Conservation (phyloP, 2,888 invertebrate species). For the Leptopilina syphax region DNA sequence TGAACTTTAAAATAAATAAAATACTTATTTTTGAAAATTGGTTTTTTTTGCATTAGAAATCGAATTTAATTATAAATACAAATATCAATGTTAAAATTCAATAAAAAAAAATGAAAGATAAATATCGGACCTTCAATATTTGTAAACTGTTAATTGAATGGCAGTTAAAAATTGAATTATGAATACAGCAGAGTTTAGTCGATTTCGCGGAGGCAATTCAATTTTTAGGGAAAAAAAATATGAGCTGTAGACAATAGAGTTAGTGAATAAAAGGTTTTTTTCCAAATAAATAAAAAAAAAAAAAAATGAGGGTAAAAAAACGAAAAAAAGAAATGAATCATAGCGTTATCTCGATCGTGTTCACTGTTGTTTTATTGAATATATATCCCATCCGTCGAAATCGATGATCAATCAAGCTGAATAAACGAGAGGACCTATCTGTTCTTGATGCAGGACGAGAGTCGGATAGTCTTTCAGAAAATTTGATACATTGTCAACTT, state of each 20-base stretch:
- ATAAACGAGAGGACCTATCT: slow-evolving; percentile 29
- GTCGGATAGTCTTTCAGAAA: slow-evolving; percentile 7
- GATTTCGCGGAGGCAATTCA: background rate
- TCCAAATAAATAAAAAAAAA: slow-evolving; percentile 14
- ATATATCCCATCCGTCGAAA: slow-evolving; percentile 3
- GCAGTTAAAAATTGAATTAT: background rate
- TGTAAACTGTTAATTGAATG: background rate
- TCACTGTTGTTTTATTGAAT: slow-evolving; percentile 24
- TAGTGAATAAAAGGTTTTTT: background rate
- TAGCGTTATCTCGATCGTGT: background rate
- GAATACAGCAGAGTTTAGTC: background rate
- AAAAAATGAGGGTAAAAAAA: background rate
- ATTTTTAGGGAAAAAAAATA: background rate
- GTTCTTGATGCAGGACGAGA: background rate
- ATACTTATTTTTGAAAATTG: no score
- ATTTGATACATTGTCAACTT: slow-evolving; percentile 10
- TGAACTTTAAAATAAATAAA: no score
- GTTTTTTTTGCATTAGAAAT: no score
- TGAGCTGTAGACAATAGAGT: background rate
- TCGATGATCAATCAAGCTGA: slow-evolving; percentile 34
- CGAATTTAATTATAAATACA: background rate
- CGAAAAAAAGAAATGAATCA: background rate
- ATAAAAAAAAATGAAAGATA: background rate
- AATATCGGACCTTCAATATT: background rate
- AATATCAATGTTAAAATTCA: background rate